Base-by-base conservation (phyloP, 2,113 vertebrate genomes). In the Coreoperca whiteheadi region DNA sequence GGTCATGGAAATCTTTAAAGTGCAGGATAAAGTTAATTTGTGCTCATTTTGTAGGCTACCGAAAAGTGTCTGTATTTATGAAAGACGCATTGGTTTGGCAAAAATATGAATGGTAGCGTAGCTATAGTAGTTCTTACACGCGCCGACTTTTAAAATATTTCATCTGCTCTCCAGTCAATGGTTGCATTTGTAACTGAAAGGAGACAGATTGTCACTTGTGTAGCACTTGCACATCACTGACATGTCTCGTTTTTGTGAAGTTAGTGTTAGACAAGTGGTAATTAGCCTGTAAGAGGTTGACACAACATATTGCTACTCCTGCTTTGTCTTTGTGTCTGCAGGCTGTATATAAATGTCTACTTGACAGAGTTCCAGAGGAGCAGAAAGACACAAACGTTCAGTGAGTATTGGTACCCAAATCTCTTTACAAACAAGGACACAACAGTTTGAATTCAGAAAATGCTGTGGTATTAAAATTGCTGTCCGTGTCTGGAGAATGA, bases 341-440 rank as follows among this genome's bases (percentile, higher is more conserved):
- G 97, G 97, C 97, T 21, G 97, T 98, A 15, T 98, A 97, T 92
- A 98, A 96, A 92, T 98, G 97, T 81, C 94, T 98, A 20, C 91
- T 98, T 48, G 97, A 98, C 92, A 94, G 97, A 93, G 96, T 98
- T 53, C 96, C 97, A 43, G 97, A 97, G 25, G 96, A 97, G 57
- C 94, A 98, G 91, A 98, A 97, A 88, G 96, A 97, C 34, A 97
- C 95, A 0, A 97, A 94, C 8, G 91, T 96, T 74, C 97, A 98
- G 97, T 98, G 86, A 97, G 97, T 97, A 70, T 30, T 16, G 63
- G 8, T 9, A 18, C 34, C 30, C 4, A 64, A 15, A 25, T n/a
- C 10, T 57, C 23, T n/a, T 4, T 16, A 4, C 14, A 39, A 50
- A 59, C 69, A 34, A 50, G 57, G 10, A 48, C 0, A 65, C 51